Conservation (phyloP, 2,797 vertebrate species). For the Gambelia wislizenii region DNA sequence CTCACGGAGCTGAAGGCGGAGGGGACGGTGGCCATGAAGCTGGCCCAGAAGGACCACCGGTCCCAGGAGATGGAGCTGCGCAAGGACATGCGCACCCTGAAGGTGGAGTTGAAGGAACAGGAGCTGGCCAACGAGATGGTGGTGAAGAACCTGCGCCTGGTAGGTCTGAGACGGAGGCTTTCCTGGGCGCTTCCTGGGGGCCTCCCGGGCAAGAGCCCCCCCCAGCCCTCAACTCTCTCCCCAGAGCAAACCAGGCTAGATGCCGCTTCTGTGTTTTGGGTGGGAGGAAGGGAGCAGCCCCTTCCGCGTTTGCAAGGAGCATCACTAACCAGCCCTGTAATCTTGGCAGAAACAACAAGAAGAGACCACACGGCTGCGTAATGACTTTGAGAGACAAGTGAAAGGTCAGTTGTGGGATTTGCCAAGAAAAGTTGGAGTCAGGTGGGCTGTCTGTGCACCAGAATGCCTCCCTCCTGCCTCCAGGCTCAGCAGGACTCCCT, state of each 20-base stretch:
- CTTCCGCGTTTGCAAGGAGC: background rate
- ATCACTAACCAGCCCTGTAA: fast-evolving
- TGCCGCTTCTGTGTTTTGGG: too few species aligned
- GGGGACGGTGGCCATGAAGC: constrained; percentile 73
- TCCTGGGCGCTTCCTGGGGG: background rate
- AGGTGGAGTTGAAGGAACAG: constrained; percentile 83
- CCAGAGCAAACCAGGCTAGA: background rate
- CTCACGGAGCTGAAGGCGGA: constrained; percentile 85
- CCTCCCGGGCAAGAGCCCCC: background rate
- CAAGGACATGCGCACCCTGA: constrained; percentile 76
- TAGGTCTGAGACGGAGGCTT: constrained; percentile 66
- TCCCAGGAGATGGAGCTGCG: constrained; percentile 79
- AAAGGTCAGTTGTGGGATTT: constrained; percentile 78
- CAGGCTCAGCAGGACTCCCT: too few species aligned
- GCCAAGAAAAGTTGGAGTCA: too few species aligned
- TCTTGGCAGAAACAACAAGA: constrained; percentile 86
- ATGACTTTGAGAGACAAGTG: constrained; percentile 82
- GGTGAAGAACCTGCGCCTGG: constrained; percentile 85
- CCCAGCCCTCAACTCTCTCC: background rate
- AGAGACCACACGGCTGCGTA: constrained; percentile 79
- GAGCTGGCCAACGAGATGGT: constrained; percentile 81
- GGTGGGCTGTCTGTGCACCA: background rate
- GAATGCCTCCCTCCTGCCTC: too few species aligned
- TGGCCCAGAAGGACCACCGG: constrained; percentile 83
- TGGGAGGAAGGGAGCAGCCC: background rate